phyloP scores from a whole-genome alignment of 2,797 vertebrate genomes.

The Mallotus villosus region DNA sequence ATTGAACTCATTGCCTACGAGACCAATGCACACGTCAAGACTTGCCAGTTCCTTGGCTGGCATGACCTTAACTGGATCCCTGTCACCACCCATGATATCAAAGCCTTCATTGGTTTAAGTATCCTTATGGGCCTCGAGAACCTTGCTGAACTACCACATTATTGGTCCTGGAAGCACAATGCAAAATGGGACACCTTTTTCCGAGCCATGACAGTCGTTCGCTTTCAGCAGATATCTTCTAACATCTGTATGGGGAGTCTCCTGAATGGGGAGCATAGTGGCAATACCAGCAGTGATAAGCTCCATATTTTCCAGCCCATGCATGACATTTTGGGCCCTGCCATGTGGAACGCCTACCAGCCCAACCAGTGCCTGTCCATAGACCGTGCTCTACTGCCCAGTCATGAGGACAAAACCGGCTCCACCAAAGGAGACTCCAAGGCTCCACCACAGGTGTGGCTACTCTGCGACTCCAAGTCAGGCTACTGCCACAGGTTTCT shows the following conservation, averaged over 20 bases:
- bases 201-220: constrained; percentile 69
- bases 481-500: constrained; percentile 80
- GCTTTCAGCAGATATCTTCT: constrained; percentile 71
- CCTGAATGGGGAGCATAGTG: constrained; percentile 23
- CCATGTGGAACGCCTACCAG: constrained; percentile 67
- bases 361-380: constrained; percentile 75
- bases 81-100: constrained; percentile 64
- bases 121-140: constrained; percentile 74
- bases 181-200: constrained; percentile 71
- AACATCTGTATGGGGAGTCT: constrained; percentile 72
- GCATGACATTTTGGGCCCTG: constrained; percentile 60
- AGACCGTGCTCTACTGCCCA: constrained; percentile 70
- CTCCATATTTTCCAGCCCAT: constrained; percentile 71
- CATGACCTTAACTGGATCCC: constrained; percentile 61
- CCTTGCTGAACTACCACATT: constrained; percentile 65
- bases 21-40: constrained; percentile 71
- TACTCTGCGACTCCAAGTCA: constrained; percentile 80
- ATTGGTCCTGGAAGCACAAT: constrained; percentile 74
- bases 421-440: constrained; percentile 31
- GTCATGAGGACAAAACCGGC: constrained; percentile 54
- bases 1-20: constrained; percentile 69
- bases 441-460: constrained; percentile 74
- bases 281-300: constrained; percentile 38
- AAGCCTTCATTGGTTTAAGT: constrained; percentile 75
- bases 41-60: constrained; percentile 47